Evolutionary conservation across 2,888 invertebrate genomes (phyloP).

Genomic region (Yponomeuta sedellus): DNA sequence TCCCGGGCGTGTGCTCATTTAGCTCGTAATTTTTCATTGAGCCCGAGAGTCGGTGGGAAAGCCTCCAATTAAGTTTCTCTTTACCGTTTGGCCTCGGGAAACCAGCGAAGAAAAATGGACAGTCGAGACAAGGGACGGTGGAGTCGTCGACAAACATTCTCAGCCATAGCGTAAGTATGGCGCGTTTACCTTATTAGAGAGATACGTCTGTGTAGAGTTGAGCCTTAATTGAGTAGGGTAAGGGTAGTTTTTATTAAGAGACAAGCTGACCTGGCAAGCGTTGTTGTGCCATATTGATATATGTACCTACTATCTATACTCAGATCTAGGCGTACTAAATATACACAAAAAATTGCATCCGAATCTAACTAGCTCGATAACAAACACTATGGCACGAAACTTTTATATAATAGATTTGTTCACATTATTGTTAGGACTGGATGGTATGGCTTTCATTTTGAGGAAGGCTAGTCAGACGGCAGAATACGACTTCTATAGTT

Average conservation of each 20-base stretch:
- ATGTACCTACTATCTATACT: too few species aligned
- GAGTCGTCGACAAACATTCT: slow-evolving; percentile 31
- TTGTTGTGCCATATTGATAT: too few species aligned
- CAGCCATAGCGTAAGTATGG: neutral
- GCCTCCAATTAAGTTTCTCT: slow-evolving; percentile 76
- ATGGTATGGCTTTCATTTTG: too few species aligned
- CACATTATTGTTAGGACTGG: too few species aligned
- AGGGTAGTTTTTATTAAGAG: neutral
- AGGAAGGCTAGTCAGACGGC: too few species aligned
- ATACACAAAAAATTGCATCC: too few species aligned
- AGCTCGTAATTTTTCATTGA: slow-evolving; percentile 76
- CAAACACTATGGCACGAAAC: too few species aligned
- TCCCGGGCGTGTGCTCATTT: slow-evolving; percentile 72
- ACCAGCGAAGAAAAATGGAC: slow-evolving; percentile 69
- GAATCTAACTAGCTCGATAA: too few species aligned
- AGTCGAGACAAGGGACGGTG: slow-evolving; percentile 60
- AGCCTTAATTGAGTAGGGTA: neutral
- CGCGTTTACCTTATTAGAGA: neutral
- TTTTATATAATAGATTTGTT: too few species aligned
- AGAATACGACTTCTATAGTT: too few species aligned
- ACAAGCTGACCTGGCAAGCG: too few species aligned
- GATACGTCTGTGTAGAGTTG: neutral
- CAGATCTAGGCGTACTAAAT: too few species aligned
- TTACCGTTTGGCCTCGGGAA: slow-evolving; percentile 62
- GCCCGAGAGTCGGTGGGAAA: slow-evolving; percentile 66